Evolutionary conservation across 2,113 vertebrate species (phyloP).

Genomic region (Phylloscopus trochilus): DNA sequence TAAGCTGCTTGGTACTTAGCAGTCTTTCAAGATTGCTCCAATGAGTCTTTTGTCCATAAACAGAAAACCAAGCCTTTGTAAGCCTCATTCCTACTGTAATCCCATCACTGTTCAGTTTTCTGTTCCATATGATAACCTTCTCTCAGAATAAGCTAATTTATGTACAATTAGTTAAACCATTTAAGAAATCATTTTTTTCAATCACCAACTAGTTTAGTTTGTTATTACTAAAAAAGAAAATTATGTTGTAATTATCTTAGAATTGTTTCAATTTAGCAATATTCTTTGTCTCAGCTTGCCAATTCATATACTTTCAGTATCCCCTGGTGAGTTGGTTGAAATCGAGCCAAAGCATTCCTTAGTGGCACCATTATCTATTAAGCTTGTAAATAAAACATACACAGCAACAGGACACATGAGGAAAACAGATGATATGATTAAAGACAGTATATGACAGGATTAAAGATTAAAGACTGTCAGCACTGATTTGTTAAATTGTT

Average conservation of each 20-base stretch:
- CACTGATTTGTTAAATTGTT: conserved; percentile 23
- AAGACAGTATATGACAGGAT: conserved; percentile 39
- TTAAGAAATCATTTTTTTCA: conserved; percentile 5
- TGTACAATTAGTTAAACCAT: conserved; percentile 16
- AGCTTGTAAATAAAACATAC: conserved; percentile 64
- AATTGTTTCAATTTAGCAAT: not conserved
- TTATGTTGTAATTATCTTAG: not conserved
- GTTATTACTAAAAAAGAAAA: not conserved
- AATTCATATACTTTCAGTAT: not conserved
- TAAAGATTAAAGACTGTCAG: conserved; percentile 23
- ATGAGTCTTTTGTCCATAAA: conserved; percentile 15
- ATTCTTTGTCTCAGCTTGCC: not conserved
- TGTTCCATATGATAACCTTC: not conserved
- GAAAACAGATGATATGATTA: conserved; percentile 47
- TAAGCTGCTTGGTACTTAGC: not conserved
- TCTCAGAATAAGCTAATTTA: conserved; percentile 23
- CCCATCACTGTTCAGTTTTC: conserved; percentile 1
- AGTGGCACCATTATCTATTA: conserved; percentile 23
- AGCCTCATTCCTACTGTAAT: not conserved
- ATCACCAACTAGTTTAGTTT: not conserved
- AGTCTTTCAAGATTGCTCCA: not conserved
- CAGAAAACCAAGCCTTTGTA: not conserved
- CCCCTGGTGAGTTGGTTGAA: not conserved
- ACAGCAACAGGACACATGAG: conserved; percentile 58
- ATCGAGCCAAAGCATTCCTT: conserved; percentile 20